Evolutionary conservation across 2,888 invertebrate genomes (phyloP).

Genomic region (Clistopyga incitator): DNA sequence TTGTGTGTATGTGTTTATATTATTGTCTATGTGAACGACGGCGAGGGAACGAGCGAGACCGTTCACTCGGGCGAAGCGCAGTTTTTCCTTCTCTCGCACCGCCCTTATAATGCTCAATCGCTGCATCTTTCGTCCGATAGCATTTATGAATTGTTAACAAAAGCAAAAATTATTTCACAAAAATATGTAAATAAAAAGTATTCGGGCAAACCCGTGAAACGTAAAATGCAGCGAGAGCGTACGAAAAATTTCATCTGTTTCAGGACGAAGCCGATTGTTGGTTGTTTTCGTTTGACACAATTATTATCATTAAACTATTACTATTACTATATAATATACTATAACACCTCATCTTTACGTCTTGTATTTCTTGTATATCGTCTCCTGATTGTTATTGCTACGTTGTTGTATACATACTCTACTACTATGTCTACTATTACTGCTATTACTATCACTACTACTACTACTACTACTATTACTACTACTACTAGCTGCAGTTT

Average conservation of each 20-base stretch:
- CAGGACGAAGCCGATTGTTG: conserved; percentile 81
- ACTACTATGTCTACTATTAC: conserved; percentile 68
- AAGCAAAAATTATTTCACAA: no score
- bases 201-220: not conserved
- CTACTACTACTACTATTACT: not conserved
- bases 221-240: conserved; percentile 62
- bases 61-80: conserved; percentile 29
- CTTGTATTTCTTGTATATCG: conserved; percentile 76
- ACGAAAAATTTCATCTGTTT: conserved; percentile 82
- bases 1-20: conserved; percentile 69
- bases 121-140: conserved; percentile 49
- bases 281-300: conserved; percentile 70
- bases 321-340: conserved; percentile 56
- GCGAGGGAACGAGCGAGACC: conserved; percentile 16
- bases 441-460: conserved; percentile 46
- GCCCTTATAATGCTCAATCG: conserved; percentile 46
- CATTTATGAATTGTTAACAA: not conserved
- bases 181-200: not conserved
- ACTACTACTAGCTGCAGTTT: conserved; percentile 24
- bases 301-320: conserved; percentile 51
- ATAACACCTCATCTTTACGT: conserved; percentile 70
- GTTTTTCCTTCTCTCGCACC: conserved; percentile 55
- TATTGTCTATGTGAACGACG: conserved; percentile 61
- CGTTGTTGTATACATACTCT: conserved; percentile 78
- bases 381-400: conserved; percentile 81